These are phyloP conservation scores for Suncus etruscus DNA, from an alignment of 2,113 vertebrate genomes.

Conservation along the genomic window DNA sequence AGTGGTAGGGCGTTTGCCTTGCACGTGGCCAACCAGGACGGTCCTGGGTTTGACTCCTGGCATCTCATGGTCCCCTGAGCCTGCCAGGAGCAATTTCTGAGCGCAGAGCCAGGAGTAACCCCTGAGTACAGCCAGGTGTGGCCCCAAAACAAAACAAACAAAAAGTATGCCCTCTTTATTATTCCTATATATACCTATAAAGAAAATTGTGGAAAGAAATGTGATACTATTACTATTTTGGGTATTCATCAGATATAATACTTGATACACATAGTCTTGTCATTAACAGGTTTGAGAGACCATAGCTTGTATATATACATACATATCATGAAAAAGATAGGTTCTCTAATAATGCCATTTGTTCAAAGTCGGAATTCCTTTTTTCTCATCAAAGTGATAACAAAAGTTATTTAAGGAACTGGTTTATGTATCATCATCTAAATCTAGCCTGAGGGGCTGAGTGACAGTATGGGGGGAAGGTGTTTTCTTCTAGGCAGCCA, in stretches of 20 bases:
- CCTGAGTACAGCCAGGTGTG: too few species aligned
- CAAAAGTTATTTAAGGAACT: not conserved
- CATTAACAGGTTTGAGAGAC: not conserved
- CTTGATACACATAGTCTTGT: not conserved
- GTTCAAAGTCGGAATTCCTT: not conserved
- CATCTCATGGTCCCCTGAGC: too few species aligned
- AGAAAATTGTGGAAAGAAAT: slow-evolving; percentile 19
- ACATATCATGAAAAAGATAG: too few species aligned
- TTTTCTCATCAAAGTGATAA: not conserved
- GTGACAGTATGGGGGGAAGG: too few species aligned
- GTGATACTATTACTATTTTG: slow-evolving; percentile 35
- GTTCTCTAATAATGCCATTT: not conserved
- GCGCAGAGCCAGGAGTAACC: too few species aligned
- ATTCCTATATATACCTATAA: not conserved
- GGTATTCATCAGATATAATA: not conserved
- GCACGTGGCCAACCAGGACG: too few species aligned
- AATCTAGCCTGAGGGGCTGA: not conserved
- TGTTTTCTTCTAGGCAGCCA: too few species aligned
- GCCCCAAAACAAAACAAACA: too few species aligned
- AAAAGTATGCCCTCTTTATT: not conserved
- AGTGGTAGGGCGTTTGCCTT: too few species aligned
- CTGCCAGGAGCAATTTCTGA: too few species aligned
- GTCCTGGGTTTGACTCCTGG: too few species aligned
- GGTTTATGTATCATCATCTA: not conserved
- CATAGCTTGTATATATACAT: too few species aligned